These are phyloP conservation scores for Drosophila virilis DNA, from an alignment of 1,140 invertebrate genomes.

Conservation along the genomic window DNA sequence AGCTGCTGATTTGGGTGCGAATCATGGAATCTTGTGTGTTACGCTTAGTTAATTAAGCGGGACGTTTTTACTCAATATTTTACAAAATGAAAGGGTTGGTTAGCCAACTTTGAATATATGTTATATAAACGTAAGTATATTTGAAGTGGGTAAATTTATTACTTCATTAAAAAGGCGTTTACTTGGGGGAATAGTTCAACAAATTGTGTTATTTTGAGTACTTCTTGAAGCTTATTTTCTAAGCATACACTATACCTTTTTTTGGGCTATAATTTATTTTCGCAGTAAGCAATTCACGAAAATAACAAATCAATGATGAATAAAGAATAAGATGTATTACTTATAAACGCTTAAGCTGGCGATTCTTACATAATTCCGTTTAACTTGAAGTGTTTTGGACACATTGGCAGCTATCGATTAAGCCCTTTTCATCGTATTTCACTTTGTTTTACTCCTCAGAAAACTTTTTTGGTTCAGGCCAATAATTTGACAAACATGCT, in stretches of 20 bases:
- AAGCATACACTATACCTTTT: too few species aligned
- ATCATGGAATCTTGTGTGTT: conserved; percentile 41
- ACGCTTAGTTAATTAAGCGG: conserved; percentile 65
- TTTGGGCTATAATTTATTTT: too few species aligned
- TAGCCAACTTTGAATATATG: not conserved
- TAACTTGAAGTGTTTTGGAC: not conserved
- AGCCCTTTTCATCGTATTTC: too few species aligned
- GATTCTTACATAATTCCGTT: not conserved
- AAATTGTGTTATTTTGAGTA: too few species aligned
- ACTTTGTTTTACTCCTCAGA: not conserved
- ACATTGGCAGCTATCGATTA: not conserved
- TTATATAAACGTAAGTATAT: not conserved
- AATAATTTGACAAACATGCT: not conserved
- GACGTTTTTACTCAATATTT: conserved; percentile 37
- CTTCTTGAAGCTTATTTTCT: too few species aligned
- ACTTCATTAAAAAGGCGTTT: conserved; percentile 1
- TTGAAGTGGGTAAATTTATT: not conserved
- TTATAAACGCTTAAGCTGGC: not conserved
- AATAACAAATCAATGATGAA: too few species aligned
- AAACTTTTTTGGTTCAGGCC: not conserved
- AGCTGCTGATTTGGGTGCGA: conserved; percentile 57
- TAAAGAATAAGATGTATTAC: too few species aligned
- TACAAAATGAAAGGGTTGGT: conserved; percentile 3
- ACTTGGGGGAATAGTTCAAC: too few species aligned
- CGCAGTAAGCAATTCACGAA: too few species aligned